Base-by-base conservation (phyloP, 2,888 invertebrate genomes). In the Dasypogon diadema region DNA sequence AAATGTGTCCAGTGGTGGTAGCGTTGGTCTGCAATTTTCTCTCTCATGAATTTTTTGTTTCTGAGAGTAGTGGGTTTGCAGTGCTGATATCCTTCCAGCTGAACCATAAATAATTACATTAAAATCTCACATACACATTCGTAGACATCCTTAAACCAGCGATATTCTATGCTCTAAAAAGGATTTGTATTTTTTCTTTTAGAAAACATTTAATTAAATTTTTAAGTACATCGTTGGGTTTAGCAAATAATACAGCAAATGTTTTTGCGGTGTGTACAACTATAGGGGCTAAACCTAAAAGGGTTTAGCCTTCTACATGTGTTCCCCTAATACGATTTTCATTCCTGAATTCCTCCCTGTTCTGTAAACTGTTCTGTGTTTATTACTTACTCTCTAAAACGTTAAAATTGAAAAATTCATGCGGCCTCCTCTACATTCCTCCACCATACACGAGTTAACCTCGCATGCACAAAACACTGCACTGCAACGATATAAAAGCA, bases 91-190 rank as follows among this genome's bases (percentile, higher is more conserved):
- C n/a, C n/a, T n/a, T n/a, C n/a, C n/a, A n/a, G n/a, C n/a, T n/a
- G n/a, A n/a, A n/a, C n/a, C n/a, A n/a, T n/a, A n/a, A n/a, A n/a
- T n/a, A n/a, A n/a, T n/a, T n/a, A n/a, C n/a, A n/a, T n/a, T n/a
- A n/a, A n/a, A n/a, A n/a, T n/a, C n/a, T n/a, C n/a, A n/a, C n/a
- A n/a, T n/a, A n/a, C n/a, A n/a, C 42, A 42, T 3, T 42, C 12
- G 4, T 10, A 65, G 65, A 65, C 65, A 65, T 65, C 46, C 65
- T 65, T 65, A 48, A 46, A 65, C 46, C 65, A 65, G 65, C 48
- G n/a, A n/a, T n/a, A n/a, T 21, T 24, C 37, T n/a, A 24, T n/a
- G 46, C 24, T 16, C 46, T 65, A 48, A 42, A 65, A 65, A 65
- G 16, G 46, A 42, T 16, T 65, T 22, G 16, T 63, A 42, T 42